Evolutionary conservation across 1,140 invertebrate species (phyloP).

Genomic region (Pectinophora gossypiella): DNA sequence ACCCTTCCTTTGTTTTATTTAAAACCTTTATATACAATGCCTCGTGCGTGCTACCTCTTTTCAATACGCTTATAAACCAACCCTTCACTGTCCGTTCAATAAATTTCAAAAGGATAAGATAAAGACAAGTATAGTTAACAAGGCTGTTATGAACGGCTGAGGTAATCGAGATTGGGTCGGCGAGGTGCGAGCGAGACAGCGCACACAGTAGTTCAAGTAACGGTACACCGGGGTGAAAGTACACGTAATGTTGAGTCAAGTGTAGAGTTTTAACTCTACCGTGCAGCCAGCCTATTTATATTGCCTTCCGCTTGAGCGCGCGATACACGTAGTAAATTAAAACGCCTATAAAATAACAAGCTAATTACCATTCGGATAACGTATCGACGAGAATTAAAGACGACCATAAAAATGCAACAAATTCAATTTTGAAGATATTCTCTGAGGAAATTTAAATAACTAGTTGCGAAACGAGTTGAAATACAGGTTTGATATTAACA

Average conservation of each 20-base stretch:
- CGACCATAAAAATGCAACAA: neutral
- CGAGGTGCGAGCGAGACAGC: constrained; percentile 28
- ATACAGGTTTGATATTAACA: neutral
- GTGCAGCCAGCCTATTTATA: neutral
- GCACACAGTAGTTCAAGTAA: constrained; percentile 43
- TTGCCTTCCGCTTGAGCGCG: neutral
- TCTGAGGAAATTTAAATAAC: neutral
- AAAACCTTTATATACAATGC: neutral
- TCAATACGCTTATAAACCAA: constrained; percentile 48
- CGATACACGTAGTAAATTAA: neutral
- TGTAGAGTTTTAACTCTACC: constrained; percentile 5
- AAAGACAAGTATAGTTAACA: constrained; percentile 34
- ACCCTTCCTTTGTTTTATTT: constrained; percentile 16
- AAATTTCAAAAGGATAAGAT: constrained; percentile 50
- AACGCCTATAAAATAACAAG: neutral
- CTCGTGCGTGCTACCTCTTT: constrained; percentile 11
- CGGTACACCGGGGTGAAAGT: constrained; percentile 64
- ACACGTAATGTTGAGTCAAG: constrained; percentile 38
- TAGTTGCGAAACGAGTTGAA: neutral
- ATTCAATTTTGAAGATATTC: neutral
- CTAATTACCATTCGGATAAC: neutral
- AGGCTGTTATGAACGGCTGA: constrained; percentile 41
- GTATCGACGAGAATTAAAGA: neutral
- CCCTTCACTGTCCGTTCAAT: constrained; percentile 41
- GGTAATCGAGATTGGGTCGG: constrained; percentile 43